Conservation (phyloP, 2,888 invertebrate species). For the Cinara cedri region DNA sequence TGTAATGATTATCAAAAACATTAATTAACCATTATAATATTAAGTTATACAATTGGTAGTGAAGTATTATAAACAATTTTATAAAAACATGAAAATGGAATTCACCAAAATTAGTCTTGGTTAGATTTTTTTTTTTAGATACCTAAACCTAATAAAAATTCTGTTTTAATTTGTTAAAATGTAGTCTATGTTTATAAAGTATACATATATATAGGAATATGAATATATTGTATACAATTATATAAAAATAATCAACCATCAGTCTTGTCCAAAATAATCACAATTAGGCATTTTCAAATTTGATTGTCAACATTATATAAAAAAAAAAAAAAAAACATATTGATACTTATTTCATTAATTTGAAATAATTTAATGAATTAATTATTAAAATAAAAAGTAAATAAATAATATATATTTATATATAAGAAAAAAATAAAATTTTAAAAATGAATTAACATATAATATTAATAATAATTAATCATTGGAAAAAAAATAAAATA, state of each 20-base stretch:
- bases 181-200: not conserved
- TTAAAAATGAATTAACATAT: not conserved
- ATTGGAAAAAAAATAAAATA: too few species aligned
- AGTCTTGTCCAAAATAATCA: conserved; percentile 50
- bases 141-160: conserved; percentile 5
- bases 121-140: not conserved
- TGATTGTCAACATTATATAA: conserved; percentile 27
- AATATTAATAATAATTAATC: not conserved
- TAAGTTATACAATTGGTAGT: not conserved
- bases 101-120: conserved; percentile 32
- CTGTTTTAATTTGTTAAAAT: not conserved
- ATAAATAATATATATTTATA: not conserved
- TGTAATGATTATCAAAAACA: too few species aligned
- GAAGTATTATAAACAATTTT: conserved; percentile 9
- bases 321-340: not conserved
- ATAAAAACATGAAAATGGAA: conserved; percentile 26
- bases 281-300: conserved; percentile 28
- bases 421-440: not conserved
- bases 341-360: not conserved
- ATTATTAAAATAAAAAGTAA: not conserved
- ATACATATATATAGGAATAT: not conserved
- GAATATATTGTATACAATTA: not conserved
- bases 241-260: conserved; percentile 33
- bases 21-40: not conserved
- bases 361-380: not conserved